These are phyloP conservation scores for Microctenopoma lineatum DNA, from an alignment of 2,797 vertebrate genomes.

Conservation along the genomic window DNA sequence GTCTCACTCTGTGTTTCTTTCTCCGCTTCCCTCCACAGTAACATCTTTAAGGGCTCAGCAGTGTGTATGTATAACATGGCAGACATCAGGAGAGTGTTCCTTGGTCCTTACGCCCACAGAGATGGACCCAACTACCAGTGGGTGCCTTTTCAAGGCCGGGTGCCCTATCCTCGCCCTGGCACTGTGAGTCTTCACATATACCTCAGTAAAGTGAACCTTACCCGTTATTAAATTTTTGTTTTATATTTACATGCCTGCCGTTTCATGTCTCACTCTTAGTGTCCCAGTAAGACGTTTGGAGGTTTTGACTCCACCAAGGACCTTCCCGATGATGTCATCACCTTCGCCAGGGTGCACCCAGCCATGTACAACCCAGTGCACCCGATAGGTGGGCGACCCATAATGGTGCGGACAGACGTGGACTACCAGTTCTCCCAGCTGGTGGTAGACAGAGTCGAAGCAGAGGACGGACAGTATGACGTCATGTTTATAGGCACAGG, in stretches of 20 bases:
- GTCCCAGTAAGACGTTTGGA: conserved; percentile 98
- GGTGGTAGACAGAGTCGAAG: conserved; percentile 96
- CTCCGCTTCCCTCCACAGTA: conserved; percentile 79
- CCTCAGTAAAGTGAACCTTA: background rate
- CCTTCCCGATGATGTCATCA: conserved; percentile 98
- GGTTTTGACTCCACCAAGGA: conserved; percentile 98
- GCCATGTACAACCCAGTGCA: conserved; percentile 97
- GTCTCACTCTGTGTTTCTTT: background rate
- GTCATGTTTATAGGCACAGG: conserved; percentile 99
- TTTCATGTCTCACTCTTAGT: conserved; percentile 78
- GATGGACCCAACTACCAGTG: conserved; percentile 98
- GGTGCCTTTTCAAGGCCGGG: conserved; percentile 96
- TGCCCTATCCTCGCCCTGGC: conserved; percentile 97
- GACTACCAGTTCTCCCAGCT: conserved; percentile 98
- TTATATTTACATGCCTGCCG: background rate
- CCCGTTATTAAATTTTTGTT: background rate
- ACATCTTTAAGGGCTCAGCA: conserved; percentile 97
- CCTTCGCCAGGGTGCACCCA: conserved; percentile 95
- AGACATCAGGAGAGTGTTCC: conserved; percentile 95
- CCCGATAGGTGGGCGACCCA: conserved; percentile 93
- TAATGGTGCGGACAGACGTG: conserved; percentile 95
- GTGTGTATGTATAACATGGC: conserved; percentile 99
- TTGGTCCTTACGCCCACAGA: conserved; percentile 96
- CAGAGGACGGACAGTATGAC: conserved; percentile 98
- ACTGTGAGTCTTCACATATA: conserved; percentile 86